phyloP scores from a whole-genome alignment of 2,888 invertebrate species.

The Drosophila pseudotakahashii region DNA sequence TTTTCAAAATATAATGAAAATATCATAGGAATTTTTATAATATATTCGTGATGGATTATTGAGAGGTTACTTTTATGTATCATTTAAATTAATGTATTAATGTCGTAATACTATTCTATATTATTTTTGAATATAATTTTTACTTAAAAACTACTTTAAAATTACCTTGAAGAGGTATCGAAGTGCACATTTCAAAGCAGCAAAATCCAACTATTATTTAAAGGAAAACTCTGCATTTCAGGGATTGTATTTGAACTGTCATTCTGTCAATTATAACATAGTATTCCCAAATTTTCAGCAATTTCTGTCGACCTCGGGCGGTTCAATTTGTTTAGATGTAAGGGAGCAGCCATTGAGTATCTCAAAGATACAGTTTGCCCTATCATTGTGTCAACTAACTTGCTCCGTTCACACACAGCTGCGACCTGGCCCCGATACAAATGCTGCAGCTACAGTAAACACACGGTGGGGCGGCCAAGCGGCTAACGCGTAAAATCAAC shows the following conservation, averaged over 20 bases:
- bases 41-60: neutral
- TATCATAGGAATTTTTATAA: neutral
- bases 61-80: slow-evolving; percentile 1
- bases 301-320: neutral
- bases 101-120: too few species aligned
- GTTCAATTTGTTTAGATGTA: neutral
- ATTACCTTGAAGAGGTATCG: too few species aligned
- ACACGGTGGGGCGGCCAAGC: slow-evolving; percentile 30
- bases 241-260: neutral
- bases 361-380: slow-evolving; percentile 6
- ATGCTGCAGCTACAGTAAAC: slow-evolving; percentile 36
- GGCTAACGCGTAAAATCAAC: slow-evolving; percentile 56
- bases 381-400: slow-evolving; percentile 18
- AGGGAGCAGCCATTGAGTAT: slow-evolving; percentile 3
- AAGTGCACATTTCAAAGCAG: neutral
- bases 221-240: neutral
- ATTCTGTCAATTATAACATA: slow-evolving; percentile 1
- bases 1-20: neutral
- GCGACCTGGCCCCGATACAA: slow-evolving; percentile 33
- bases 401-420: slow-evolving; percentile 39
- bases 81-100: too few species aligned
- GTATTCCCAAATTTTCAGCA: neutral
- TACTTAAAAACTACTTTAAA: too few species aligned
- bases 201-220: neutral
- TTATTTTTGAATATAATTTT: too few species aligned